These are phyloP conservation scores for Dendropsophus ebraccatus DNA, from an alignment of 2,113 vertebrate species.

Conservation along the genomic window DNA sequence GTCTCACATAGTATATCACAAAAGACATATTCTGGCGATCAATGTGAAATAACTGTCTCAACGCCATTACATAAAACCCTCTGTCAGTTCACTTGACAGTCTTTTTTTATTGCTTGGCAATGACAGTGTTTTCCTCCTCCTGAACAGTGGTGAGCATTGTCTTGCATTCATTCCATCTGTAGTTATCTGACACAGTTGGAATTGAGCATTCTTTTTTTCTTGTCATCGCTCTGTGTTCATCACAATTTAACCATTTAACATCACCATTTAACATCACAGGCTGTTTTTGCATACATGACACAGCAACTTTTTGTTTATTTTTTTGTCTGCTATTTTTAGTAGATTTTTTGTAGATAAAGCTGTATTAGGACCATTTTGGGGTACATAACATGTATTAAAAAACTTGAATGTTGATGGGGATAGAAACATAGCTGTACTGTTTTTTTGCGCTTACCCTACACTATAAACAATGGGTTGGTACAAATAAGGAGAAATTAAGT, in stretches of 20 bases:
- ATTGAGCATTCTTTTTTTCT: background rate
- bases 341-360: too few relatives aligned
- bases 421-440: too few relatives aligned
- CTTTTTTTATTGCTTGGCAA: background rate
- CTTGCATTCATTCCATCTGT: background rate
- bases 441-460: too few relatives aligned
- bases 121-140: slow-evolving; percentile 5
- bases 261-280: too few relatives aligned
- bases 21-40: background rate
- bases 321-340: too few relatives aligned
- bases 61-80: background rate
- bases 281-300: too few relatives aligned
- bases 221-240: background rate
- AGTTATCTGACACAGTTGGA: background rate
- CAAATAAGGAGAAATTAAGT: too few relatives aligned
- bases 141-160: background rate
- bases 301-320: too few relatives aligned
- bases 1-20: background rate
- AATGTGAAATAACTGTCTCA: background rate
- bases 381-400: too few relatives aligned
- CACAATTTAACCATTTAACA: background rate
- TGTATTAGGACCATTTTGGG: too few relatives aligned
- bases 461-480: too few relatives aligned
- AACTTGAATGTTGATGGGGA: too few relatives aligned
- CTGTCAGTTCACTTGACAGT: slow-evolving; percentile 2